A percentile compares a stretch with the other conserved stretches of the same genome.
Conservation (phyloP, 2,888 invertebrate species). For the Alentia gelatinosa region DNA sequence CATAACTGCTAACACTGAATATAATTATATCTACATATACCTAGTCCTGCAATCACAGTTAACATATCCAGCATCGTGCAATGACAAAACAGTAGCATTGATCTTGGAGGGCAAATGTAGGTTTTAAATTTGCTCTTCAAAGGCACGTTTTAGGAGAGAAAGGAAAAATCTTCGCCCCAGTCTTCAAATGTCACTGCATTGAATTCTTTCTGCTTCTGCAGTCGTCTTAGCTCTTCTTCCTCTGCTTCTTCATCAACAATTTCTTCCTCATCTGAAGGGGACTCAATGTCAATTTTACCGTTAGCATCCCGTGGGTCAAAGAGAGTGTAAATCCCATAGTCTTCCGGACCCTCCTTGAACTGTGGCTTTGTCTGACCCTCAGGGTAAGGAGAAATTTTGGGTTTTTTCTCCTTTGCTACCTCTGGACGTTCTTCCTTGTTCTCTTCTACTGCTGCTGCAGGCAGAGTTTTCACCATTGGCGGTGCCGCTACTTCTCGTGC, state of each 20-base stretch:
- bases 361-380: not conserved
- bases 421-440: not conserved
- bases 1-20: too few species aligned
- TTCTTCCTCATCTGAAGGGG: not conserved
- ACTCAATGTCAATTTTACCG: not conserved
- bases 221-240: not conserved
- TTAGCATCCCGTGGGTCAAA: not conserved
- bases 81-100: too few species aligned
- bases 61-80: too few species aligned
- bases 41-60: too few species aligned
- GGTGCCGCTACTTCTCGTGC: not conserved
- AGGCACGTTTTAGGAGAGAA: too few species aligned
- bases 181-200: not conserved
- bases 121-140: too few species aligned
- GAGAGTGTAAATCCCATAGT: not conserved
- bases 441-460: not conserved
- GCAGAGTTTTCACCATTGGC: not conserved
- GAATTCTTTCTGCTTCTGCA: not conserved
- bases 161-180: constrained; percentile 46
- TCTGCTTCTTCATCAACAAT: not conserved
- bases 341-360: constrained; percentile 25
- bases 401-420: not conserved
- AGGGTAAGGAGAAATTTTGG: not conserved
- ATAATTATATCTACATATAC: too few species aligned
- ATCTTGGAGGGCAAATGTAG: too few species aligned